Evolutionary conservation across 2,888 invertebrate species (phyloP), one percentile per base, ranked within the genome.

Genomic region (Athalia cordata): DNA sequence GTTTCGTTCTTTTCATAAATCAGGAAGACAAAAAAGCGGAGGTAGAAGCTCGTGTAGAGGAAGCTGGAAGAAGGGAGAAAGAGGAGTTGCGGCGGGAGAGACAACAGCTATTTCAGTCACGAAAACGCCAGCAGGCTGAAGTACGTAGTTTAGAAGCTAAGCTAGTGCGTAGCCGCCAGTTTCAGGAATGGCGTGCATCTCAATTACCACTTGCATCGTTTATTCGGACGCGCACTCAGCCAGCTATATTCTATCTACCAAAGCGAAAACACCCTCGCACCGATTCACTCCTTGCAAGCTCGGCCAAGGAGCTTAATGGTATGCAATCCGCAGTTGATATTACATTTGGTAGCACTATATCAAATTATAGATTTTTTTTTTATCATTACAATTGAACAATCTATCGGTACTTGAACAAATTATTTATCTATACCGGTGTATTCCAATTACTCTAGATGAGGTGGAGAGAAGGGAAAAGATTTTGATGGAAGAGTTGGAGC

Each of bases 11-110:
- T 29, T 8, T 3, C n/a, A n/a, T 9, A 55, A 68, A 43, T 57
- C 75, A 95, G 95, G 96, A 95, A 87, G 95, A 96, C 78, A 96
- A 96, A 89, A 93, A 96, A 84, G 94, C 94, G 7, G 95, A 95
- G 91, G 96, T 99, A 6, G 99, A 99, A 91, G 95, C 96, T 79
- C 97, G 98, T 90, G 93, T 99, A 79, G 99, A 99, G 88, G 96
- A 97, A 87, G 97, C 96, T 86, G 97, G 97, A 78, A 93, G 95
- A 77, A 92, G 94, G 86, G 97, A 98, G 87, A 96, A 95, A 82
- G 97, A 97, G 87, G 94, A 96, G 88, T 92, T 97, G 77, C 95
- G 94, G 84, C 93, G 93, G 82, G 97, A 98, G 89, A 92, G 97
- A 55, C 95, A 96, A 87, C 95, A 96, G 80, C 91, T 99, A 81